Base-by-base conservation (phyloP, 2,113 vertebrate genomes). In the Emydocephalus ijimae region DNA sequence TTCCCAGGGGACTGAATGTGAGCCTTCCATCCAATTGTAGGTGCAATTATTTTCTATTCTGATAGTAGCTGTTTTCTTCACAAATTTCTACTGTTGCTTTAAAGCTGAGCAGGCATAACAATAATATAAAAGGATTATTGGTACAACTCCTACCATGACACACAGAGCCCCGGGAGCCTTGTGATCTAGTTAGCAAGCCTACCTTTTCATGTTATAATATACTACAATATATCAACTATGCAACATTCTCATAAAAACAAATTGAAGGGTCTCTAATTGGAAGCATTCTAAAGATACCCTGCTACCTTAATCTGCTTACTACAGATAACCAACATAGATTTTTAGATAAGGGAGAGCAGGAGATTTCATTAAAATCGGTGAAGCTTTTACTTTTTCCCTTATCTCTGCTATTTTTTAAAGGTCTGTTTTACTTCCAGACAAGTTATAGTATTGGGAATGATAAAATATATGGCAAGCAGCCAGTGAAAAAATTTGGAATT, bases 131-230 rank as follows among this genome's bases (percentile, higher is more conserved):
- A 96, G 91, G 96, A 94, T 97, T 97, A 97, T 97, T 97, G 97
- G 94, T 94, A 97, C 96, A 97, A 97, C 95, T 96, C 94, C 93
- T 94, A 96, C 97, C 96, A 91, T 94, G 97, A 97, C 91, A 88
- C 92, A 87, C 89, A 88, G 94, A 96, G 93, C 93, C 95, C 94
- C 93, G 1, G 92, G 93, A 97, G 93, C 61, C 93, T 97, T 96
- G 92, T 93, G 91, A 94, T 96, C 94, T 1, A 29, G 89, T 85
- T 93, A 96, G 92, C 88, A 39, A 96, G 94, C 93, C 91, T 97
- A 93, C 88, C 91, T 95, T 92, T 93, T 94, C 87, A 94, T 97
- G 95, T 96, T 29, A 55, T 93, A 95, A 95, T 92, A 89, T 92
- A 96, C 95, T 96, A 92, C 93, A 97, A 91, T 97, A 94, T 94